A percentile compares a stretch with the other conserved stretches of the same genome.
Conservation (phyloP, 2,797 vertebrate genomes). For the Peromyscus nudipes region DNA sequence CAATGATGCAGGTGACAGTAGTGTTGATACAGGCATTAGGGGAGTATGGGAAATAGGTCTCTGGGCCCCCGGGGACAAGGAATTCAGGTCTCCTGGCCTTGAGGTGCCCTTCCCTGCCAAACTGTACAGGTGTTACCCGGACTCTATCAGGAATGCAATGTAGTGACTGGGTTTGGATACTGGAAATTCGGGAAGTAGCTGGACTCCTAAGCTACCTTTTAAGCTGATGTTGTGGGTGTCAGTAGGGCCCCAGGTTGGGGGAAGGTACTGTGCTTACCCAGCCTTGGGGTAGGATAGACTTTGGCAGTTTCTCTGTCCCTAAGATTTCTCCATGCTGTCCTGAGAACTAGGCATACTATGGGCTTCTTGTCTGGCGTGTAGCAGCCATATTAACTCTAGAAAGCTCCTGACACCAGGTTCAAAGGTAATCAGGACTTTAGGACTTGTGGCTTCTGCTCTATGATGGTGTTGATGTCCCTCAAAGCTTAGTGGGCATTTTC, state of each 20-base stretch:
- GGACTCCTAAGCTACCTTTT: background rate
- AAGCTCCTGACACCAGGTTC: background rate
- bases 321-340: background rate
- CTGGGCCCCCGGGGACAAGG: too few species aligned
- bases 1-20: background rate
- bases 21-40: too few species aligned
- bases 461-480: background rate
- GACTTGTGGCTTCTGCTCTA: background rate
- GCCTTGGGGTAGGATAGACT: background rate
- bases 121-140: too few species aligned
- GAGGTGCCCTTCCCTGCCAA: background rate
- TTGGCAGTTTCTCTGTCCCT: background rate
- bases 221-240: fast-evolving
- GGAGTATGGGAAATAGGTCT: background rate
- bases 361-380: background rate
- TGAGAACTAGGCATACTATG: background rate
- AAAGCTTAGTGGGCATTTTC: background rate
- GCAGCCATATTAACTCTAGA: background rate
- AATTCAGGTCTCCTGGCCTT: background rate
- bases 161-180: background rate
- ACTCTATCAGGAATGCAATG: background rate
- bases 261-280: too few species aligned
- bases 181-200: background rate
- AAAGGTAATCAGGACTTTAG: background rate
- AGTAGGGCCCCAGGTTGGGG: background rate